phyloP scores from a whole-genome alignment of 2,888 invertebrate species.

The Barypeithes pellucidus region DNA sequence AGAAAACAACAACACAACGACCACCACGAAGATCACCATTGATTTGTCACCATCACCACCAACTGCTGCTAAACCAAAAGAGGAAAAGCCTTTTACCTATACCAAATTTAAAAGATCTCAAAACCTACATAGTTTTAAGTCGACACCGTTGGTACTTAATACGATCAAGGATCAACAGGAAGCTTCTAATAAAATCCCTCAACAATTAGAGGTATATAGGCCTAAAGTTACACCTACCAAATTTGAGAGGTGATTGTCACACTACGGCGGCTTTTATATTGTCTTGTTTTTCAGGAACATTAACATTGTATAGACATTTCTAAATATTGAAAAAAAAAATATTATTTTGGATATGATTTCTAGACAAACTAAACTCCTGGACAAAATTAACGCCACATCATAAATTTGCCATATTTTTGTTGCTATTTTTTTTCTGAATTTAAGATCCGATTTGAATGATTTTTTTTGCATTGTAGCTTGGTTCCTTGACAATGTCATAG shows the following conservation, averaged over 20 bases:
- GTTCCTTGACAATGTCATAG: too few relatives aligned
- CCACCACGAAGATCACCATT: conserved; percentile 71
- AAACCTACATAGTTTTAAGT: conserved; percentile 66
- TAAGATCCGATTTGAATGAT: too few relatives aligned
- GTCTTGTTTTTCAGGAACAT: background rate
- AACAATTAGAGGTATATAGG: conserved; percentile 49
- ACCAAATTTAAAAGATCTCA: conserved; percentile 63
- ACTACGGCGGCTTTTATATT: background rate
- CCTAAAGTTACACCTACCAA: too few relatives aligned
- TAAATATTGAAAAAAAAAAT: too few relatives aligned
- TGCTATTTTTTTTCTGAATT: too few relatives aligned
- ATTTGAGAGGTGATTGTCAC: background rate
- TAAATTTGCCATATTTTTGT: too few relatives aligned
- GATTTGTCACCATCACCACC: conserved; percentile 67
- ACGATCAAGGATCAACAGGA: conserved; percentile 62
- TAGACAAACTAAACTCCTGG: too few relatives aligned
- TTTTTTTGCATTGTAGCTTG: too few relatives aligned
- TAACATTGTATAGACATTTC: too few relatives aligned
- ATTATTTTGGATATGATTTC: too few relatives aligned
- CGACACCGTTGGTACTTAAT: conserved; percentile 70
- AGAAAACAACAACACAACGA: conserved; percentile 65
- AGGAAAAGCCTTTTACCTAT: conserved; percentile 57
- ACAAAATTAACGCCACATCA: too few relatives aligned
- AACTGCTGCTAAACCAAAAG: conserved; percentile 49
- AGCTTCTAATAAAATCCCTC: conserved; percentile 45